Base-by-base conservation (phyloP, 2,888 invertebrate genomes). In the Philhelius pedissequus region DNA sequence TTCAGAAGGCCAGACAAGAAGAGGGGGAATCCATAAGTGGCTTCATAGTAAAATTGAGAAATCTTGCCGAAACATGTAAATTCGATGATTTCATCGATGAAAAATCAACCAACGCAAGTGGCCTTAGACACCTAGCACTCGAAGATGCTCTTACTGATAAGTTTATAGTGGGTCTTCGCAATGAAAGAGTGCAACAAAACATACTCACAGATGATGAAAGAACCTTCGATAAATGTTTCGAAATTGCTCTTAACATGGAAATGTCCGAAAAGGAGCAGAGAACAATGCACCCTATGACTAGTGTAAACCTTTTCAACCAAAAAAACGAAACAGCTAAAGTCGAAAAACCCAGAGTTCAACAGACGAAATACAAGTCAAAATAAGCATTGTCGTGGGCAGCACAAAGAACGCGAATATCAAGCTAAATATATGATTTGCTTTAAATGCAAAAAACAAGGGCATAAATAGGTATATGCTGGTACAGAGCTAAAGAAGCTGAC, bases 101-200 rank as follows among this genome's bases (percentile, higher is more conserved):
- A 22, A 22, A 11, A 40, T 30, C 18, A 13, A 32, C 25, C 11
- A 60, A 45, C 9, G n/a, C 56, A 6, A 20, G 3, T 8, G 15
- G 22, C n/a, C 25, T 69, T 9, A 18, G 48, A 15, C 27, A 38
- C 22, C 50, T 66, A 25, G 68, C 58, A 9, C 52, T 68, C 25
- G 74, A 73, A 22, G 79, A 68, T 60, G 79, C 62, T 27, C 60
- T 74, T 11, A 66, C 48, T 7, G 71, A 78, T 35, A 70, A 56
- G 40, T 71, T 78, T 22, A 79, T 79, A 13, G 68, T 52, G 18
- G 69, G 68, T 6, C 58, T 74, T 35, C 50, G 48, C 13, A 60
- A 62, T 38, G 79, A 74, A 54, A 54, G 43, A 38, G 27, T 74
- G 4, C 54, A 73, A 18, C 58, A 62, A 52, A 50, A 50, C 9